Evolutionary conservation across 1,140 invertebrate species (phyloP).

Genomic region (Ostrea denselamellosa): DNA sequence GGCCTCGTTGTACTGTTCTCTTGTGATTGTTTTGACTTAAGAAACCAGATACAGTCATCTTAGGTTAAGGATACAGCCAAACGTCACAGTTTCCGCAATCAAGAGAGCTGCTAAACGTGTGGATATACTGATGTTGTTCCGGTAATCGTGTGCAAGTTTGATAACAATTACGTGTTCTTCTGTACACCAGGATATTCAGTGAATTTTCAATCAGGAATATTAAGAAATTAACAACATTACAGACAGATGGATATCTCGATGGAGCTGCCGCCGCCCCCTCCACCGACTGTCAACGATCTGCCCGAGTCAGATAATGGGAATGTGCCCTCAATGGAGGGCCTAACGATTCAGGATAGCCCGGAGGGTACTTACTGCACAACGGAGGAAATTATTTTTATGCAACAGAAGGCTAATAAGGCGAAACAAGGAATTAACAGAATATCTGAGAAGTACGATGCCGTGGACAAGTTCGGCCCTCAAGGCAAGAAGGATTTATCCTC

Average conservation of each 20-base stretch:
- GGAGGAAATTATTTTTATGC: slow-evolving; percentile 47
- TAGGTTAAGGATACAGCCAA: background rate
- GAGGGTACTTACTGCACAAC: slow-evolving; percentile 54
- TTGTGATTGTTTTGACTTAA: slow-evolving; percentile 13
- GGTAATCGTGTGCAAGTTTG: slow-evolving; percentile 28
- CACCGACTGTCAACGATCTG: background rate
- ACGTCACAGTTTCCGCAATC: slow-evolving; percentile 21
- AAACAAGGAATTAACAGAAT: slow-evolving; percentile 65
- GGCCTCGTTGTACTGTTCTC: background rate
- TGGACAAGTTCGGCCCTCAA: slow-evolving; percentile 56
- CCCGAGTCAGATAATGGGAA: background rate
- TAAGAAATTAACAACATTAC: background rate
- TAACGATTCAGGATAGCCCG: slow-evolving; percentile 16
- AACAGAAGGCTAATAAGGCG: slow-evolving; percentile 31
- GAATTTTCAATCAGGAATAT: background rate
- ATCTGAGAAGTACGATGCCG: slow-evolving; percentile 69
- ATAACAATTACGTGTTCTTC: slow-evolving; percentile 9
- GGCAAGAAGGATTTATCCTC: slow-evolving; percentile 21
- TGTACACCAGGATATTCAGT: slow-evolving; percentile 9
- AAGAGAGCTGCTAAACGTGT: background rate
- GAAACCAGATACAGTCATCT: slow-evolving; percentile 21
- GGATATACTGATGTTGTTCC: background rate
- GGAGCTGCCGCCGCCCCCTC: slow-evolving; percentile 13
- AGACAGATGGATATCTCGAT: slow-evolving; percentile 16
- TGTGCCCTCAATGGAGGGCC: background rate